Evolutionary conservation across 2,888 invertebrate species (phyloP), one percentile per base, ranked within the genome.

Genomic region (Penaeus monodon): DNA sequence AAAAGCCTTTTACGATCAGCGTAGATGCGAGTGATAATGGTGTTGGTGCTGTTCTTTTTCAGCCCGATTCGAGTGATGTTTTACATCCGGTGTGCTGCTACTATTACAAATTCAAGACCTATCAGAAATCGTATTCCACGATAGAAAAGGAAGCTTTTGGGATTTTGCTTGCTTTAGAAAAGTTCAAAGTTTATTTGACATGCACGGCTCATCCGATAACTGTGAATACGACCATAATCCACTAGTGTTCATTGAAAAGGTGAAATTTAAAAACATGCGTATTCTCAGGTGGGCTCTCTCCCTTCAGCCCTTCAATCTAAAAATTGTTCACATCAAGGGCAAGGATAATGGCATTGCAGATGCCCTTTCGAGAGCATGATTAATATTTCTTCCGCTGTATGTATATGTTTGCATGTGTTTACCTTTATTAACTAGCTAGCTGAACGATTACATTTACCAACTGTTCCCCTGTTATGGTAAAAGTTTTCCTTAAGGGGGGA

Each of bases 231-330:
- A 10, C 73, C 3, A 38, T 38, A 38, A 38, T 38, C 33, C 33
- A 38, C 33, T 38, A 6, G 4, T 38, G 33, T 38, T 38, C 33
- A 38, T 79, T 38, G 33, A 38, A 38, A n/a, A n/a, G n/a, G n/a
- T n/a, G n/a, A n/a, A 73, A 57, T 33, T 33, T n/a, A n/a, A n/a
- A n/a, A n/a, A 85, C 27, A n/a, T n/a, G n/a, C n/a, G n/a, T n/a
- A n/a, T n/a, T n/a, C 20, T 80, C 29, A 22, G 79, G 8, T 85
- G 73, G 80, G 85, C 73, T 17, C 64, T 85, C 14, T 27, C 33
- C 4, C 20, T 65, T 20, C 77, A 65, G 17, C 44, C 77, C 8
- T 84, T 29, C 12, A 33, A 29, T 1, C n/a, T 77, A 12, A 24
- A 10, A 24, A 49, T 64, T 27, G 74, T 49, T n/a, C 33, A 70